Evolutionary conservation across 1,140 invertebrate species (phyloP).

Genomic region (Ruditapes philippinarum): DNA sequence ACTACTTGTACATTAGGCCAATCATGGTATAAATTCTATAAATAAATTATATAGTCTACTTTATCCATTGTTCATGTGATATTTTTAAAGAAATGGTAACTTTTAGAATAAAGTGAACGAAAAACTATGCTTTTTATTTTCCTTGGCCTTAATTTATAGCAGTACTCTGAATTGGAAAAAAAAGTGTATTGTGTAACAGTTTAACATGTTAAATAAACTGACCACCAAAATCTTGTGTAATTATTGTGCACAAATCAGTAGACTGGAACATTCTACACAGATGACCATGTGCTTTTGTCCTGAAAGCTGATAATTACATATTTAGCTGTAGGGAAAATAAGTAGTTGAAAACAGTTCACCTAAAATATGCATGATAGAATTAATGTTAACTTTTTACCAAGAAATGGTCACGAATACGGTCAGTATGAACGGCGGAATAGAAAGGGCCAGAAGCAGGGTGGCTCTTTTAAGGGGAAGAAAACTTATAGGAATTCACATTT

Average conservation of each 20-base stretch:
- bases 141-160: too few relatives aligned
- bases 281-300: neutral
- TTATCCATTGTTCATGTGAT: too few relatives aligned
- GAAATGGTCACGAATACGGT: neutral
- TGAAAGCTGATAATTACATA: neutral
- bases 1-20: too few relatives aligned
- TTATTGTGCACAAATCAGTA: neutral
- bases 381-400: neutral
- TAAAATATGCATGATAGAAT: slow-evolving; percentile 50
- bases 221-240: neutral
- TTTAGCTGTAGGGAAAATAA: neutral
- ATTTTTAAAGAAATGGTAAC: too few relatives aligned
- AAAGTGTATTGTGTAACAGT: neutral
- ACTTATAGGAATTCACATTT: slow-evolving; percentile 75
- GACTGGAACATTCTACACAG: neutral
- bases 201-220: too few relatives aligned
- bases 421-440: neutral
- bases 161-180: too few relatives aligned
- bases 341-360: neutral
- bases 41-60: too few relatives aligned
- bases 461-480: slow-evolving; percentile 38
- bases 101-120: too few relatives aligned
- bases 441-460: slow-evolving; percentile 42
- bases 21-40: too few relatives aligned
- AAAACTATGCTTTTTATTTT: too few relatives aligned